A percentile compares a stretch with the other conserved stretches of the same genome.
Conservation (phyloP, 2,113 vertebrate genomes). For the Limnothrissa miodon region DNA sequence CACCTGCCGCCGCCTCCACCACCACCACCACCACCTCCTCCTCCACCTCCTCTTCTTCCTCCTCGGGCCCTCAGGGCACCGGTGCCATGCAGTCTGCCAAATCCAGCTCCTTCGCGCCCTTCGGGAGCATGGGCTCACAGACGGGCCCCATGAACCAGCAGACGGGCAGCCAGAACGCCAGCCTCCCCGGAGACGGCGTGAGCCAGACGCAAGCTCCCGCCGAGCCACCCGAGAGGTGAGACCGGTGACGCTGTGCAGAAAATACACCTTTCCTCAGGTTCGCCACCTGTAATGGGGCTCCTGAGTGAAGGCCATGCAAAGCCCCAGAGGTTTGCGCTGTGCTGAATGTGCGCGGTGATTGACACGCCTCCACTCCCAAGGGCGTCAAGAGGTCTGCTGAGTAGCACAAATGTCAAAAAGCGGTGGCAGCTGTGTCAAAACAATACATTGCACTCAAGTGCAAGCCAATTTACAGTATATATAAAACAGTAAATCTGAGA, state of each 20-base stretch:
- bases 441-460: too few relatives aligned
- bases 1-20: slow-evolving; percentile 74
- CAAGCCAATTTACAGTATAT: too few relatives aligned
- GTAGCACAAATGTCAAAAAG: background rate
- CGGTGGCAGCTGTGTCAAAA: too few relatives aligned
- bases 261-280: background rate
- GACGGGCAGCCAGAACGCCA: slow-evolving; percentile 69
- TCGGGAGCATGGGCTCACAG: slow-evolving; percentile 79
- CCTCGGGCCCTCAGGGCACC: slow-evolving; percentile 45
- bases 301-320: background rate
- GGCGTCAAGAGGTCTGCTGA: background rate
- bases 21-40: slow-evolving; percentile 62
- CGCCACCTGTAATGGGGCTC: background rate
- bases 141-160: slow-evolving; percentile 82
- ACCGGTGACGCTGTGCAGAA: background rate
- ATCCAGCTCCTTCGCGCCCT: slow-evolving; percentile 83
- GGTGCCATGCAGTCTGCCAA: slow-evolving; percentile 78
- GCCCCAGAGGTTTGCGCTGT: background rate
- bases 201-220: slow-evolving; percentile 69
- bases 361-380: background rate
- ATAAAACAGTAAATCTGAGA: background rate
- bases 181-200: slow-evolving; percentile 75
- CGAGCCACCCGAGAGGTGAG: background rate
- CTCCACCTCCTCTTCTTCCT: too few relatives aligned
- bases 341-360: background rate